Evolutionary conservation across 2,113 vertebrate genomes (phyloP).

Genomic region (Cebidichthys violaceus): DNA sequence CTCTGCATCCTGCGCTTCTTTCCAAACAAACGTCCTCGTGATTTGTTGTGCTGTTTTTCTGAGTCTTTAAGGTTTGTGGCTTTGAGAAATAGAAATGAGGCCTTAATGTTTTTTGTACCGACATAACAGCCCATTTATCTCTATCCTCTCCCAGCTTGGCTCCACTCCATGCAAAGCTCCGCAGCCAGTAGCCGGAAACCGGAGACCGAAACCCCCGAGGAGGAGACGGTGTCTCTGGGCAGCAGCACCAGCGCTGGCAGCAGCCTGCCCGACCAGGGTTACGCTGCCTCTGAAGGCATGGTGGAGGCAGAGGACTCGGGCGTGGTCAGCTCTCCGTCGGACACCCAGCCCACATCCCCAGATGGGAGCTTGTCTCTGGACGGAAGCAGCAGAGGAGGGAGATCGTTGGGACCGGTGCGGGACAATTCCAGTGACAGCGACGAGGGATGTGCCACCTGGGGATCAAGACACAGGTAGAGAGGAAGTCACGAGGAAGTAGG

Average conservation of each 20-base stretch:
- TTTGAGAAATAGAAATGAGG: background rate
- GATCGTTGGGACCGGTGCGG: constrained; percentile 48
- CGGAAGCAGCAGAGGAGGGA: constrained; percentile 20
- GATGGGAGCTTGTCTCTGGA: constrained; percentile 79
- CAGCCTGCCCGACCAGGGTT: constrained; percentile 85
- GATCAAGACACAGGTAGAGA: constrained; percentile 78
- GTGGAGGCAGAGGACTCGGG: constrained; percentile 89
- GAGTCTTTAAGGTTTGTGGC: constrained; percentile 5
- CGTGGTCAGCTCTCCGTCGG: constrained; percentile 86
- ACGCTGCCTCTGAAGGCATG: constrained; percentile 89
- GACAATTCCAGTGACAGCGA: constrained; percentile 77
- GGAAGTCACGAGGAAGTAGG: background rate
- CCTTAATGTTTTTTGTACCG: background rate
- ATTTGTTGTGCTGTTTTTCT: constrained; percentile 23
- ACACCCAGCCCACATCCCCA: constrained; percentile 87
- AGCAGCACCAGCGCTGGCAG: constrained; percentile 79
- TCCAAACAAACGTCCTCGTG: constrained; percentile 3
- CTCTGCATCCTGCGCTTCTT: constrained; percentile 37
- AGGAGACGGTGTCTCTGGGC: constrained; percentile 86
- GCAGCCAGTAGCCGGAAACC: constrained; percentile 61
- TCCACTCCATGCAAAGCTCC: constrained; percentile 71
- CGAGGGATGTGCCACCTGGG: constrained; percentile 79
- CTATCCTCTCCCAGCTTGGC: constrained; percentile 82
- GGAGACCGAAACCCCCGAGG: constrained; percentile 72
- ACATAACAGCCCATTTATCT: constrained; percentile 3